These are phyloP conservation scores for Aporrectodea caliginosa DNA, from an alignment of 1,140 invertebrate species.

Conservation along the genomic window DNA sequence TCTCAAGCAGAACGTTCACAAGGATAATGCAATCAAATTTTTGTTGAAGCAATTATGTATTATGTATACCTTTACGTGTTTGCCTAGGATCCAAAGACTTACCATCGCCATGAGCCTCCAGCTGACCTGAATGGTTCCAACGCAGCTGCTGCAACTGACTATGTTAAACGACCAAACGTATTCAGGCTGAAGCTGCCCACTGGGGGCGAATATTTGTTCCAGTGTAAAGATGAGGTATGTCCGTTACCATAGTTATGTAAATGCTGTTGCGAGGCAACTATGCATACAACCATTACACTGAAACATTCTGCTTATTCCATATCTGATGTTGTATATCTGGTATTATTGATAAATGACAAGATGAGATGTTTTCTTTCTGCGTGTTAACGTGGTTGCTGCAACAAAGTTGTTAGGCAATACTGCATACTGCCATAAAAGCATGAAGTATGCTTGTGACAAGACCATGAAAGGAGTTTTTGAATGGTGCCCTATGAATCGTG, in stretches of 20 bases:
- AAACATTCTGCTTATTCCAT: neutral
- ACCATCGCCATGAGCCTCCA: slow-evolving; percentile 80
- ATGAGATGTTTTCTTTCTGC: neutral
- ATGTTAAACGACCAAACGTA: slow-evolving; percentile 97
- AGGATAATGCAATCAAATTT: no score
- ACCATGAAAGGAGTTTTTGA: no score
- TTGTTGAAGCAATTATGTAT: no score
- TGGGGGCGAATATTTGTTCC: slow-evolving; percentile 95
- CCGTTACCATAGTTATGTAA: no score
- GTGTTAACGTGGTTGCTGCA: neutral
- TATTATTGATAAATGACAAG: neutral
- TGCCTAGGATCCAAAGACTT: slow-evolving; percentile 76
- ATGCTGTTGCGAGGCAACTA: no score
- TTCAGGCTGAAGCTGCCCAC: slow-evolving; percentile 85
- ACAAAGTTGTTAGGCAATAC: neutral
- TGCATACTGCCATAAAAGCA: no score
- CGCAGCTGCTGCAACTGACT: slow-evolving; percentile 81
- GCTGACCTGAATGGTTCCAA: slow-evolving; percentile 70
- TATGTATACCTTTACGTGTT: no score
- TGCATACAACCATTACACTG: no score
- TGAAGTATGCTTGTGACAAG: no score
- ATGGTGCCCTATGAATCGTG: no score
- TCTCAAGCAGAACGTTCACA: neutral
- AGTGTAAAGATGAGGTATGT: slow-evolving; percentile 91
- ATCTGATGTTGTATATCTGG: neutral